A percentile compares a stretch with the other conserved stretches of the same genome.
Evolutionary conservation across 2,113 vertebrate species (phyloP).

Genomic region (Hypanus sabinus): DNA sequence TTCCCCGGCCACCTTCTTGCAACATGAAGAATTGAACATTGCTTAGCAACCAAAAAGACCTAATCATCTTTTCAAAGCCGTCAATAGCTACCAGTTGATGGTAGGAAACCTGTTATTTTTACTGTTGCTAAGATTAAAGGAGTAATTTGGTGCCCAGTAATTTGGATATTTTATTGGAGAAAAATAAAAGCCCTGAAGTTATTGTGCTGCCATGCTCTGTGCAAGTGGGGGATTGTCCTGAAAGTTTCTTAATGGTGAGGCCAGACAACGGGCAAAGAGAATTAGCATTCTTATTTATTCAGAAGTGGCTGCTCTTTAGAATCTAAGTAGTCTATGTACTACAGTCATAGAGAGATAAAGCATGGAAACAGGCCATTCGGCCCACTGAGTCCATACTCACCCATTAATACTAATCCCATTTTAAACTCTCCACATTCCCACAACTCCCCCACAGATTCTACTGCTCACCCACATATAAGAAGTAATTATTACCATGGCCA

Average conservation of each 20-base stretch:
- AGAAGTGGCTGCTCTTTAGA: not conserved
- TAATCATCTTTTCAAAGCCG: not conserved
- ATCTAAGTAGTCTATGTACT: not conserved
- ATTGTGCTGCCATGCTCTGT: too few species aligned
- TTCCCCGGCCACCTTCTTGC: too few species aligned
- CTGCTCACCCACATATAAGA: too few species aligned
- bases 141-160: not conserved
- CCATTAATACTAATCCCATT: too few species aligned
- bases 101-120: not conserved
- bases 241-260: not conserved
- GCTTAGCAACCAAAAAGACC: not conserved
- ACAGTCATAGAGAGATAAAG: too few species aligned
- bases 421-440: too few species aligned
- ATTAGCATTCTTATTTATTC: not conserved
- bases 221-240: not conserved
- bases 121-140: not conserved
- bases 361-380: too few species aligned
- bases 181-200: not conserved
- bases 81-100: not conserved
- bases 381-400: too few species aligned
- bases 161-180: not conserved
- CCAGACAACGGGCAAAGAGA: not conserved
- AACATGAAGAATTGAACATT: too few species aligned
- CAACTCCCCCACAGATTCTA: too few species aligned
- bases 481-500: too few species aligned